Conservation (phyloP, 1,140 invertebrate genomes). For the Drosophila parabipectinata region DNA sequence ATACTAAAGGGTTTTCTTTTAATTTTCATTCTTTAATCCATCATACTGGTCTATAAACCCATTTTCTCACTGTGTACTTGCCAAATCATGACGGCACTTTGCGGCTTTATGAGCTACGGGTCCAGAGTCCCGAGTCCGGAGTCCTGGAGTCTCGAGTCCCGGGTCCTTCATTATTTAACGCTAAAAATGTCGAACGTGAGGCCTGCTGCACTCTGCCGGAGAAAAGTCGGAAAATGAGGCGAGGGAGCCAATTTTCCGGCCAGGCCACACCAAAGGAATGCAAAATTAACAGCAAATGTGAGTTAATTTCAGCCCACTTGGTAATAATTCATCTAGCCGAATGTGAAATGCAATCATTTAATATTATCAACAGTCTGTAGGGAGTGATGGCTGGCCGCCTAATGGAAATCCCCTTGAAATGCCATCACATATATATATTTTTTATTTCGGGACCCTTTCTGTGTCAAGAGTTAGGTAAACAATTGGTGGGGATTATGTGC, state of each 20-base stretch:
- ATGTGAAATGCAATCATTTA: background rate
- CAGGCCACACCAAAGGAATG: slow-evolving; percentile 3
- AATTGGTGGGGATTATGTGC: slow-evolving; percentile 25
- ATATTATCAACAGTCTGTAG: background rate
- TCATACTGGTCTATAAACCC: background rate
- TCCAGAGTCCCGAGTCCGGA: background rate
- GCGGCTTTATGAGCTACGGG: slow-evolving; percentile 38
- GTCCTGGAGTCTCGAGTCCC: background rate
- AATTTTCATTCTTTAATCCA: background rate
- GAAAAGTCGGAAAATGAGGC: background rate
- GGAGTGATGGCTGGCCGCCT: background rate
- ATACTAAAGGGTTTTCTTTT: too few relatives aligned
- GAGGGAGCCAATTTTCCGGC: slow-evolving; percentile 8
- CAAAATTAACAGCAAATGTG: background rate
- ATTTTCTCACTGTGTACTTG: background rate
- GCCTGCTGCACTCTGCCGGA: background rate
- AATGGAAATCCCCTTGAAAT: background rate
- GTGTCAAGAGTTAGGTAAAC: slow-evolving; percentile 48
- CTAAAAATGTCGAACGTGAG: slow-evolving; percentile 19
- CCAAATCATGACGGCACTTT: slow-evolving; percentile 49
- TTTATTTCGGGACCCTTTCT: slow-evolving; percentile 7
- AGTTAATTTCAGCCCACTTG: background rate
- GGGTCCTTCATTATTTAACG: slow-evolving; percentile 40
- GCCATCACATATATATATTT: background rate
- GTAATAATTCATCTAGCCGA: background rate